A percentile compares a stretch with the other conserved stretches of the same genome.
Evolutionary conservation across 2,797 vertebrate species (phyloP).

Genomic region (Antrozous pallidus): DNA sequence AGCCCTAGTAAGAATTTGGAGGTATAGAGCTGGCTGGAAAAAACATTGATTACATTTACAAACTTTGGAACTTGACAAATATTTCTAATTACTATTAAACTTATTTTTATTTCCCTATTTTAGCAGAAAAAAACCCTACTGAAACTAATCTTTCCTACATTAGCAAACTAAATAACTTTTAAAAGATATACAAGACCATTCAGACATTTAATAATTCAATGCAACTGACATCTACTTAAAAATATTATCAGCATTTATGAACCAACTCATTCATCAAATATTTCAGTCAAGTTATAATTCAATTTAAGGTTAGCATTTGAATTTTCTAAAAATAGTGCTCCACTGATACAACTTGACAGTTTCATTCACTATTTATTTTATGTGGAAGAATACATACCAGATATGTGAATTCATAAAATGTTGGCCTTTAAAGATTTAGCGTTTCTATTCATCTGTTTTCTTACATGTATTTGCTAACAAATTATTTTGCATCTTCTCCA

Average conservation of each 20-base stretch:
- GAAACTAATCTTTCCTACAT: conserved; percentile 6
- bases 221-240: conserved; percentile 8
- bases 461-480: background rate
- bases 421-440: background rate
- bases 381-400: background rate
- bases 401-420: conserved; percentile 2
- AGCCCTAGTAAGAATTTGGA: conserved; percentile 25
- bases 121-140: background rate
- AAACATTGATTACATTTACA: background rate
- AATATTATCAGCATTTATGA: conserved; percentile 9
- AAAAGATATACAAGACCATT: conserved; percentile 21
- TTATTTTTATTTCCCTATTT: conserved; percentile 28
- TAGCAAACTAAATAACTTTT: conserved; percentile 19
- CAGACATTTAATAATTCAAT: conserved; percentile 12
- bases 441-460: background rate
- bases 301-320: conserved; percentile 11
- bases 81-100: background rate
- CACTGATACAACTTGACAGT: background rate
- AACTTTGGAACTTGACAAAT: conserved; percentile 14
- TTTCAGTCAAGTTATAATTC: conserved; percentile 22
- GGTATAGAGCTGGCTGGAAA: background rate
- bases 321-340: background rate
- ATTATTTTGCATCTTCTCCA: background rate
- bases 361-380: conserved; percentile 27
- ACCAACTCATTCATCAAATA: conserved; percentile 8